A percentile compares a stretch with the other conserved stretches of the same genome.
Conservation (phyloP, 2,797 vertebrate genomes). For the Pachyuromys duprasi region DNA sequence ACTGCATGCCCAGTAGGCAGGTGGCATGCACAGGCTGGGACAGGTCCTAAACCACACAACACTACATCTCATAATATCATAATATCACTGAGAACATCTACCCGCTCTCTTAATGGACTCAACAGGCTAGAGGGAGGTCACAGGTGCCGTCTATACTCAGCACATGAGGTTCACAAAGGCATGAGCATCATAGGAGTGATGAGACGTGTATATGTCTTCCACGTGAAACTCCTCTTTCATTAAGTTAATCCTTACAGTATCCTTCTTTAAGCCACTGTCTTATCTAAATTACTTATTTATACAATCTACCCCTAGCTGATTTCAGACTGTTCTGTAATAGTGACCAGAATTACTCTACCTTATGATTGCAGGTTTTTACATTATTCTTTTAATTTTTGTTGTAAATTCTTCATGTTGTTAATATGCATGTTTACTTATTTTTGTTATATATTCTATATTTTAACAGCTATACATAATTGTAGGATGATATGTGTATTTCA, state of each 20-base stretch:
- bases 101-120: not conserved
- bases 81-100: not conserved
- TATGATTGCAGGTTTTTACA: not conserved
- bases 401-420: not conserved
- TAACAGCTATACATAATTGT: not conserved
- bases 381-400: not conserved
- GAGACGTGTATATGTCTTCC: not conserved
- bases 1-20: not conserved
- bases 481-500: not conserved
- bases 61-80: not conserved
- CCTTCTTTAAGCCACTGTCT: conserved; percentile 10
- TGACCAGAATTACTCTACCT: not conserved
- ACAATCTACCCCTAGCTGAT: not conserved
- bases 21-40: not conserved
- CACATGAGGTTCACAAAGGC: not conserved
- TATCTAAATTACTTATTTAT: not conserved
- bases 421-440: not conserved
- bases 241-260: not conserved
- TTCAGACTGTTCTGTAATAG: not conserved
- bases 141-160: not conserved
- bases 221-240: not conserved
- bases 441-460: not conserved
- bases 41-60: not conserved
- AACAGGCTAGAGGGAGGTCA: not conserved
- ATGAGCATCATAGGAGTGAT: not conserved